These are phyloP conservation scores for Epinotia ramella DNA, from an alignment of 2,888 invertebrate genomes.

Conservation along the genomic window DNA sequence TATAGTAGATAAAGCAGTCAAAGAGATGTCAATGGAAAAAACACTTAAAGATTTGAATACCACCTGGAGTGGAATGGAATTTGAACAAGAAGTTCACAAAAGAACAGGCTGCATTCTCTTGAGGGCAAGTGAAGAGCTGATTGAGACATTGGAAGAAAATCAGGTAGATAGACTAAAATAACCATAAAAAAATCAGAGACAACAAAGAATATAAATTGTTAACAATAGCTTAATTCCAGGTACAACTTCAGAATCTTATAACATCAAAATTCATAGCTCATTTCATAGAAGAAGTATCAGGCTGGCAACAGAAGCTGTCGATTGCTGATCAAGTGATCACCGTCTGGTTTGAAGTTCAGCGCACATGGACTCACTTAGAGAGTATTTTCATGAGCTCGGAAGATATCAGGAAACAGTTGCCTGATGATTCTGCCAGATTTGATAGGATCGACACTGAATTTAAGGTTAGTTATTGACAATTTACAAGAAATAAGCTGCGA, in stretches of 20 bases:
- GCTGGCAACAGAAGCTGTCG: constrained; percentile 96
- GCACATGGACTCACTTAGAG: constrained; percentile 98
- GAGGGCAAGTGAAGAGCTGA: constrained; percentile 96
- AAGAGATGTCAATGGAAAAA: constrained; percentile 99
- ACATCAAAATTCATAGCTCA: constrained; percentile 99
- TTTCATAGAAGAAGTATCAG: constrained; percentile 96
- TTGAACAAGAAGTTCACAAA: constrained; percentile 94
- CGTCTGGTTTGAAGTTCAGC: constrained; percentile 97
- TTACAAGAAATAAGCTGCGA: neutral
- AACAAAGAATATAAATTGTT: neutral
- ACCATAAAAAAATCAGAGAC: neutral
- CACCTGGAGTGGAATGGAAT: constrained; percentile 97
- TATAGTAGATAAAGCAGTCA: constrained; percentile 98
- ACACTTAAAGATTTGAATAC: constrained; percentile 94
- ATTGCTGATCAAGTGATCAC: constrained; percentile 97
- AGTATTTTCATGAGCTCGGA: constrained; percentile 99
- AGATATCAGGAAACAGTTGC: constrained; percentile 97
- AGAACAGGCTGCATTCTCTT: constrained; percentile 95
- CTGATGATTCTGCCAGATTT: constrained; percentile 96
- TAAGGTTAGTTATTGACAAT: constrained; percentile 83
- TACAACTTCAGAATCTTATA: constrained; percentile 97
- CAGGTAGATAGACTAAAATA: constrained; percentile 86
- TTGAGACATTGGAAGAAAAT: constrained; percentile 98
- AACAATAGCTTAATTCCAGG: constrained; percentile 75
- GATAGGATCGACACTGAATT: constrained; percentile 96